Evolutionary conservation across 1,140 invertebrate genomes (phyloP).

Genomic region (Linepithema humile): DNA sequence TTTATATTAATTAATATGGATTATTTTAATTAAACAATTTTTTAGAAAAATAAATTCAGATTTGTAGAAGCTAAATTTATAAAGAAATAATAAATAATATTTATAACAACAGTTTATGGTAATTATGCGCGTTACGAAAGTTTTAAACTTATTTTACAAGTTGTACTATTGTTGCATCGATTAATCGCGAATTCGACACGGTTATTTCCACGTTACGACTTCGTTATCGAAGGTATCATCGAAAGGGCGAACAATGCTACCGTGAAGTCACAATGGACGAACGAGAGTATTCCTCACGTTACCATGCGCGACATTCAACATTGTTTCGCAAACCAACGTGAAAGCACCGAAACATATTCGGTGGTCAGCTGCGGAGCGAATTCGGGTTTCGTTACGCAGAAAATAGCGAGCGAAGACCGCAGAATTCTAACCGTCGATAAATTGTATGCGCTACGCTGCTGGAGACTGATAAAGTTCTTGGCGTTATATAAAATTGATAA

Average conservation of each 20-base stretch:
- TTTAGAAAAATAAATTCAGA: not conserved
- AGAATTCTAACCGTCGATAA: conserved; percentile 11
- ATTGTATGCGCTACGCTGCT: not conserved
- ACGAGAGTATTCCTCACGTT: not conserved
- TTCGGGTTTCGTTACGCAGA: conserved; percentile 24
- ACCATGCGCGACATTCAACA: not conserved
- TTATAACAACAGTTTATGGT: not conserved
- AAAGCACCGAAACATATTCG: not conserved
- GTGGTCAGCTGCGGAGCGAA: conserved; percentile 18
- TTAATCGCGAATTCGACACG: not conserved
- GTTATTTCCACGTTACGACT: not conserved
- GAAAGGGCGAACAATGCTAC: not conserved
- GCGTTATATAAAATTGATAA: not conserved
- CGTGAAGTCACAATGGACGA: not conserved
- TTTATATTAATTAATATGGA: not conserved
- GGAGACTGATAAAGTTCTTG: not conserved
- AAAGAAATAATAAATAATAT: not conserved
- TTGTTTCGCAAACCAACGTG: not conserved
- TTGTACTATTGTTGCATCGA: not conserved
- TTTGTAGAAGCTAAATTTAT: not conserved
- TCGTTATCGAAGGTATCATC: not conserved
- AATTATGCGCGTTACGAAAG: not conserved
- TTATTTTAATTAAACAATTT: not conserved
- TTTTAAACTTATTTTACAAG: not conserved
- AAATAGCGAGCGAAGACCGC: conserved; percentile 10